Evolutionary conservation across 1,140 invertebrate genomes (phyloP), one percentile per base, ranked within the genome.

Genomic region (Coboldia fuscipes): DNA sequence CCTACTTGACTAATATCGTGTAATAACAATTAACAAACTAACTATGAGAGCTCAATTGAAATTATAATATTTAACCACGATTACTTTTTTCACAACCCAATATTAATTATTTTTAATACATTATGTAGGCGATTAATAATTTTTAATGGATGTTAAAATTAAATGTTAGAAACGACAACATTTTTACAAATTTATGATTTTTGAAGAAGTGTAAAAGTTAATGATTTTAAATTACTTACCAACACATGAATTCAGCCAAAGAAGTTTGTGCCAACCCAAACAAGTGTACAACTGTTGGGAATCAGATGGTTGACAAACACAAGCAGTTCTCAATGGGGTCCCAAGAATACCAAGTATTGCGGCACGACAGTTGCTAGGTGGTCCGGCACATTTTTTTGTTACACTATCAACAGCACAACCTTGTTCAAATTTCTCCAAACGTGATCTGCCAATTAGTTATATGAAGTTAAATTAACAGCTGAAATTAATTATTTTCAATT

Each of bases 211-310:
- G 8, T n/a, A 35, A 14, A 35, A n/a, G 7, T 9, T 15, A 35
- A 30, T 10, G 16, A 8, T 35, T 10, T 14, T 27, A 35, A 33
- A 33, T 33, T 20, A 63, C 78, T 73, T 57, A 89, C 84, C 81
- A 33, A 89, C 82, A 51, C 84, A 89, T 5, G 82, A 79, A 50
- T 89, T 89, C 31, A 86, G 70, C 82, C 83, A 88, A 4, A 89
- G 66, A n/a, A 88, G 64, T 29, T 82, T 55, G 43, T 86, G 80
- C 83, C 83, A 89, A 26, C 81, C 83, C 3, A 86, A 60, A 43
- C 84, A 89, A 38, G 83, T 78, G 50, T 84, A 82, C 1, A 85
- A 56, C 46, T 84, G 75, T 10, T 71, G 68, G 43, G 77, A 66
- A 51, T 86, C 81, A 1, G 74, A 75, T 4, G 78, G 78, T 39